Conservation (phyloP, 1,140 invertebrate species). For the Drosophila sp. region DNA sequence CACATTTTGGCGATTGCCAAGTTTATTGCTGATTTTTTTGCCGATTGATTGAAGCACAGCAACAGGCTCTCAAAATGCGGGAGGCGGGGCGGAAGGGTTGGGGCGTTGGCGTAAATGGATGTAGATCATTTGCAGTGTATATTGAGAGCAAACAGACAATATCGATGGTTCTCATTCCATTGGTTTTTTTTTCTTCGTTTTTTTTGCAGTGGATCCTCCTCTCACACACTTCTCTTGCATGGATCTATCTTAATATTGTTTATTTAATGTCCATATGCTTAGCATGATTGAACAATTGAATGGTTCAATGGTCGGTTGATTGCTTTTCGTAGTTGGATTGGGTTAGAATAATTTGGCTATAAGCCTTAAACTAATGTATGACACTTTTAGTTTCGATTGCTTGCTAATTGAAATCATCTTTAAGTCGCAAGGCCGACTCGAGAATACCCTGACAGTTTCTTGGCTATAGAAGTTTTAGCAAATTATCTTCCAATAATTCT, state of each 20-base stretch:
- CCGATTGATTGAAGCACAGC: slow-evolving; percentile 58
- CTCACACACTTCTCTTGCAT: background rate
- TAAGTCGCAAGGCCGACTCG: no score
- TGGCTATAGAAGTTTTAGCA: no score
- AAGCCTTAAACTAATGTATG: no score
- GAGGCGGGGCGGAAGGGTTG: background rate
- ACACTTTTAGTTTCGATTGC: no score
- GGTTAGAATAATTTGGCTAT: no score
- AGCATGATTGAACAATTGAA: slow-evolving; percentile 30
- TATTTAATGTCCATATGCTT: slow-evolving; percentile 12
- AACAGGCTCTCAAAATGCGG: background rate
- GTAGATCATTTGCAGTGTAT: slow-evolving; percentile 4
- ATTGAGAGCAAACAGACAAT: background rate
- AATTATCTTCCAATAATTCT: no score
- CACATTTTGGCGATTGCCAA: slow-evolving; percentile 20
- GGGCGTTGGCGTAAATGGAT: background rate
- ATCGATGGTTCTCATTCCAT: slow-evolving; percentile 18
- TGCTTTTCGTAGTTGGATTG: background rate
- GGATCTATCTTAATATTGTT: slow-evolving; percentile 9
- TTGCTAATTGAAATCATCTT: no score
- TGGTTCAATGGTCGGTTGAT: slow-evolving; percentile 27
- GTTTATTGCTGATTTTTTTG: slow-evolving; percentile 43
- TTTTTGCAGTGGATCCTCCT: background rate
- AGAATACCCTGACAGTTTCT: no score
- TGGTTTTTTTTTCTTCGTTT: slow-evolving; percentile 29